phyloP scores from a whole-genome alignment of 2,888 invertebrate genomes.

The Himalopsyche anomala region DNA sequence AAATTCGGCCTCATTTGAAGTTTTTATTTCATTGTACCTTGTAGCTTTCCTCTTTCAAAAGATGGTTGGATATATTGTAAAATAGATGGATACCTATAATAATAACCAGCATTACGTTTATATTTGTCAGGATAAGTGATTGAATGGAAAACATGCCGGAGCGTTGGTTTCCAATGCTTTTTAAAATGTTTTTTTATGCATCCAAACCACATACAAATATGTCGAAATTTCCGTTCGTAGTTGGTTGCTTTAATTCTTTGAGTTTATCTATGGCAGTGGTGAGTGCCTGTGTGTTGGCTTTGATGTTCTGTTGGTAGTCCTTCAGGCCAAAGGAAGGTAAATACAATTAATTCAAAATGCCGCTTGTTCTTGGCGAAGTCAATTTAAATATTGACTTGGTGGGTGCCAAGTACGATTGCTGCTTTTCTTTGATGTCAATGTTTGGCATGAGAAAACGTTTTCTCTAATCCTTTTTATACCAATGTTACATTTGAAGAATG shows the following conservation, averaged over 20 bases:
- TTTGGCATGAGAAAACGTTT: conserved; percentile 45
- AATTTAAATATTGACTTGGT: conserved; percentile 56
- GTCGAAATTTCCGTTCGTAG: neutral
- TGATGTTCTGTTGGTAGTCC: conserved; percentile 58
- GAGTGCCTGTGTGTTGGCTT: conserved; percentile 50
- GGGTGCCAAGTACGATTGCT: conserved; percentile 26
- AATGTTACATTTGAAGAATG: neutral
- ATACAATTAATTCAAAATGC: conserved; percentile 64
- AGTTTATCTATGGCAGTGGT: conserved; percentile 22
- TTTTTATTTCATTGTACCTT: too few species aligned
- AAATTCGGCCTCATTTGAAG: too few species aligned
- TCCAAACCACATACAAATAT: neutral
- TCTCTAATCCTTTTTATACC: conserved; percentile 51
- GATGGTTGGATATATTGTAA: too few species aligned
- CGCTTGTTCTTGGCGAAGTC: conserved; percentile 54
- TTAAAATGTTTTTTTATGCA: neutral
- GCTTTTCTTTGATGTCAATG: conserved; percentile 36
- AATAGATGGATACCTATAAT: too few species aligned
- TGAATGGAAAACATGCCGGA: too few species aligned
- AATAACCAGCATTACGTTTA: too few species aligned
- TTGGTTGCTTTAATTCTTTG: conserved; percentile 36
- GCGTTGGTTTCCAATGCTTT: neutral
- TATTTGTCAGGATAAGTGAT: too few species aligned
- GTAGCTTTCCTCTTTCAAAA: too few species aligned
- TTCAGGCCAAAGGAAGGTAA: conserved; percentile 61